Base-by-base conservation (phyloP, 2,888 invertebrate genomes). In the Alloplasta piceator region DNA sequence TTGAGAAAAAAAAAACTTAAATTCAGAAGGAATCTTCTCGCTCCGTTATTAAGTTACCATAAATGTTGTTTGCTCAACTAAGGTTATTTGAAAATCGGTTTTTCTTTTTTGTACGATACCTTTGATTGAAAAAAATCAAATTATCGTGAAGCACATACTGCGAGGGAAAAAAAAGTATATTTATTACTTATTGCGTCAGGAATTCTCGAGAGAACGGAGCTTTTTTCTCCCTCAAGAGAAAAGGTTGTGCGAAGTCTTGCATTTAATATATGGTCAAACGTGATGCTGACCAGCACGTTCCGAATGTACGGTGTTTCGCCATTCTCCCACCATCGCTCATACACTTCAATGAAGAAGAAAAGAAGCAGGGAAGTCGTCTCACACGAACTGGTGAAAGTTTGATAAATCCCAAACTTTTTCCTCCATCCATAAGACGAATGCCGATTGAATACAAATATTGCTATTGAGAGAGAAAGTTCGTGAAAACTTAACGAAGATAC, bases 381-480 rank as follows among this genome's bases (percentile, higher is more conserved):
- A 26, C 26, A 60, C 48, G 5, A 50, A 74, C 73, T 74, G 56
- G 41, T 12, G n/a, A 38, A 39, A 48, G 63, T 68, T 64, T 38
- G 55, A 6, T 72, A 78, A 68, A 73, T 73, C 55, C 63, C 48
- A 41, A 67, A 78, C 39, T 73, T 68, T 73, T 39, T 12, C 4
- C 55, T 7, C 5, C 39, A 12, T 46, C 41, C 36, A 52, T 43
- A 36, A 6, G 50, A 56, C 10, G 52, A 16, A 61, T 46, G 39
- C 55, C 73, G 38, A 68, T 43, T 68, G 73, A 73, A 78, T 78
- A 73, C 73, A 63, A 78, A 78, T 68, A 60, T 60, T 60, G 48
- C 12, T 38, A 60, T 60, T 39, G 50, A 67, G 41, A 10, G 3
- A 5, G 14, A 55, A 55, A 26, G 26, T 46, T 7, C 58, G 46